These are phyloP conservation scores for Oopsacas minuta DNA, from an alignment of 37 sponge, comb jelly and placozoan species.

Conservation along the genomic window DNA sequence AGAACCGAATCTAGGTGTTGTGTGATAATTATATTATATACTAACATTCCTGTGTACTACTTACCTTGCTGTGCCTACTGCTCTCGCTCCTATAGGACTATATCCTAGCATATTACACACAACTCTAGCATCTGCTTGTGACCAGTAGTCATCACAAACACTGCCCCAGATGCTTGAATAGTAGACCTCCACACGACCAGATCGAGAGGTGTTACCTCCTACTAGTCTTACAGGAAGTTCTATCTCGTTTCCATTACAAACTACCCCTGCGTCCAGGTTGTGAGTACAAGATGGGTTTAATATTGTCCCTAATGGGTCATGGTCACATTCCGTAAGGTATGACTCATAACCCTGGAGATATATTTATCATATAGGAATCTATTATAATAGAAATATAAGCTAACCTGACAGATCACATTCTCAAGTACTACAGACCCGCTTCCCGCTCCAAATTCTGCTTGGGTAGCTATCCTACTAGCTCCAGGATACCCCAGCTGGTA, in stretches of 20 bases:
- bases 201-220: not conserved
- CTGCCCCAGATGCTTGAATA: slow-evolving; percentile 16
- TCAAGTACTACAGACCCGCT: slow-evolving; percentile 23
- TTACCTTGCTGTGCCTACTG: not conserved
- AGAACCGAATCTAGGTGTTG: not conserved
- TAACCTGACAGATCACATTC: slow-evolving; percentile 25
- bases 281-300: not conserved
- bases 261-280: not conserved
- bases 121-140: not conserved
- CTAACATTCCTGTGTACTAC: not conserved
- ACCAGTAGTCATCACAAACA: slow-evolving; percentile 22
- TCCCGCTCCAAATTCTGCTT: slow-evolving; percentile 22
- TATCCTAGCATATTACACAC: slow-evolving; percentile 21
- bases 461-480: not conserved
- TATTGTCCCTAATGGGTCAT: not conserved
- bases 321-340: not conserved
- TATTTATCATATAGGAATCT: not conserved
- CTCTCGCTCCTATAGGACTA: not conserved
- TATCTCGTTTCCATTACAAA: not conserved
- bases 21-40: not conserved
- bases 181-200: slow-evolving; percentile 26
- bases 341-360: slow-evolving; percentile 16
- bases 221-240: not conserved
- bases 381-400: not conserved
- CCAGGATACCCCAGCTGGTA: slow-evolving; percentile 17